Conservation (phyloP, 2,888 invertebrate species). For the Hirtodrosophila trivittata region DNA sequence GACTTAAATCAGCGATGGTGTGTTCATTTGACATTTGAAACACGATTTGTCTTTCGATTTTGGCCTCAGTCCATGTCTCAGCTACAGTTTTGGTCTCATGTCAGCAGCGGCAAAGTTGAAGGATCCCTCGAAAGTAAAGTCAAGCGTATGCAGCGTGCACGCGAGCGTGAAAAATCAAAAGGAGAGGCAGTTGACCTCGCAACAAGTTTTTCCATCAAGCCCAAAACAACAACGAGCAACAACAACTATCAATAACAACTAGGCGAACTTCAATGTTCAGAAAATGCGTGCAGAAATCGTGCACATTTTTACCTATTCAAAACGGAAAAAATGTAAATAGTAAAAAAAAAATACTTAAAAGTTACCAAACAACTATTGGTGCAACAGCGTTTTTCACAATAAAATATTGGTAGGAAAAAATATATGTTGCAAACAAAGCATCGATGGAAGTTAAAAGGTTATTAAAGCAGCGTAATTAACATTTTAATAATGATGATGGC, state of each 20-base stretch:
- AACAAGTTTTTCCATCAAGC: slow-evolving; percentile 68
- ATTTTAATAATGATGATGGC: too few relatives aligned
- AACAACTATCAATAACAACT: slow-evolving; percentile 23
- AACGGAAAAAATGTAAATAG: slow-evolving; percentile 20
- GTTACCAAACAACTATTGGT: neutral
- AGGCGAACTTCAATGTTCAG: slow-evolving; percentile 54
- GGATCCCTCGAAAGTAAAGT: slow-evolving; percentile 70
- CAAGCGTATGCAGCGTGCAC: slow-evolving; percentile 46
- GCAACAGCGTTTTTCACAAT: slow-evolving; percentile 46
- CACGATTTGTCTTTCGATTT: slow-evolving; percentile 66
- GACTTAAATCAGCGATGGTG: slow-evolving; percentile 38
- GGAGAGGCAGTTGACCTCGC: slow-evolving; percentile 76
- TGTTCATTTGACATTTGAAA: slow-evolving; percentile 69
- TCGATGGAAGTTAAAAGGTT: too few relatives aligned
- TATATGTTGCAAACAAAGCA: too few relatives aligned
- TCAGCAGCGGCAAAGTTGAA: slow-evolving; percentile 63
- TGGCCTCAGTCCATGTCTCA: slow-evolving; percentile 36
- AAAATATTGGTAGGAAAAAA: too few relatives aligned
- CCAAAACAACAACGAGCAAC: slow-evolving; percentile 32
- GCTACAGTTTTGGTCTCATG: slow-evolving; percentile 27
- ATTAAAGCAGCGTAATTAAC: too few relatives aligned
- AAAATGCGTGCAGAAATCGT: slow-evolving; percentile 73
- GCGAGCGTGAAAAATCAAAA: slow-evolving; percentile 64
- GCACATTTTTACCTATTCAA: slow-evolving; percentile 24
- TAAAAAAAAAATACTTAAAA: slow-evolving; percentile 19